Conservation (phyloP, 2,113 vertebrate genomes). For the Mionectes macconnelli region DNA sequence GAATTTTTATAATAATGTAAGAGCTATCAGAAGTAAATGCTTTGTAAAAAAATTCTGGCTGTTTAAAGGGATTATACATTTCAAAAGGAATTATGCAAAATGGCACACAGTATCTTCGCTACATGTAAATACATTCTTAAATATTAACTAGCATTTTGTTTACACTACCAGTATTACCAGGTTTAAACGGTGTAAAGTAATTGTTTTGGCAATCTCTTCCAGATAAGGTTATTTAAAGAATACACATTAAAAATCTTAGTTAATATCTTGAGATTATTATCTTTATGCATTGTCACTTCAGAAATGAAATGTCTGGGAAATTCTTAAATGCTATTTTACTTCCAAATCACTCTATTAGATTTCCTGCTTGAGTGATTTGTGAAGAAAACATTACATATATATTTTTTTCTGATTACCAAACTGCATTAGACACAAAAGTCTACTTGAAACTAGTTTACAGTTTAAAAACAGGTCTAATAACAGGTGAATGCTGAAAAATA, state of each 20-base stretch:
- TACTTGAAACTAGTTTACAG: slow-evolving; percentile 81
- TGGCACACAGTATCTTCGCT: neutral
- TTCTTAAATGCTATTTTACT: slow-evolving; percentile 76
- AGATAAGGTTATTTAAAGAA: slow-evolving; percentile 4
- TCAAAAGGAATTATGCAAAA: slow-evolving; percentile 1
- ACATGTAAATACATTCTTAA: neutral
- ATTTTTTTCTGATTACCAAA: slow-evolving; percentile 80
- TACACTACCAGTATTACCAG: neutral
- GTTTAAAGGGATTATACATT: neutral
- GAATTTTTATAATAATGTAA: slow-evolving; percentile 30
- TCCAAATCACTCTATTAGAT: slow-evolving; percentile 78
- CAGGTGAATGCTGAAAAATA: slow-evolving; percentile 84
- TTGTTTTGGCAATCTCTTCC: neutral
- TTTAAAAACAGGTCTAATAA: slow-evolving; percentile 86
- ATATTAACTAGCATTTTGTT: neutral
- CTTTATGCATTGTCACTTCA: neutral
- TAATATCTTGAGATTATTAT: neutral
- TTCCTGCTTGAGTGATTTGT: slow-evolving; percentile 78
- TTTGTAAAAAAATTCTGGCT: neutral
- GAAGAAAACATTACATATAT: slow-evolving; percentile 80
- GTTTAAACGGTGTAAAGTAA: neutral
- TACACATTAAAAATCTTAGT: neutral
- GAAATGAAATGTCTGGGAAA: slow-evolving; percentile 64
- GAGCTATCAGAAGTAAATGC: neutral
- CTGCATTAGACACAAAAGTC: slow-evolving; percentile 77